phyloP scores from a whole-genome alignment of 2,113 vertebrate genomes.

The Perca fluviatilis region DNA sequence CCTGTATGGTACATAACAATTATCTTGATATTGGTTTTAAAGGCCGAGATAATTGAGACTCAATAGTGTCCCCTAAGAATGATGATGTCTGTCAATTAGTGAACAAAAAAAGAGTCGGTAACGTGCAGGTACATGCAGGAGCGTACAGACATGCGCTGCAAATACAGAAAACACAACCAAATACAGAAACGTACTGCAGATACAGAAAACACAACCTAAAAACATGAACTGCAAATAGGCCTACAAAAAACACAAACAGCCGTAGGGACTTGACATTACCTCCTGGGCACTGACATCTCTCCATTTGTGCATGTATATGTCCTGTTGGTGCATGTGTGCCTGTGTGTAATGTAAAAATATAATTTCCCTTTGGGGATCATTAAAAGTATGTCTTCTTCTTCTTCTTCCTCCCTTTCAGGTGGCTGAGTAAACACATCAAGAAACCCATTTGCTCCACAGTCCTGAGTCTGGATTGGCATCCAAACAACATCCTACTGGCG shows the following conservation, averaged over 20 bases:
- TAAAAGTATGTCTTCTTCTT: too few relatives aligned
- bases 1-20: background rate
- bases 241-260: background rate
- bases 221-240: background rate
- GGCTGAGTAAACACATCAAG: slow-evolving; percentile 89
- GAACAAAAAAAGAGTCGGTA: background rate
- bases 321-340: too few relatives aligned
- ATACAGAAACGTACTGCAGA: background rate
- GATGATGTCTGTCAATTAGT: too few relatives aligned
- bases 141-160: background rate
- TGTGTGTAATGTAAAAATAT: too few relatives aligned
- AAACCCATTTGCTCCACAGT: slow-evolving; percentile 86
- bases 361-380: too few relatives aligned
- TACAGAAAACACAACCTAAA: background rate
- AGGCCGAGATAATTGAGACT: background rate
- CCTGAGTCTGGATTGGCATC: slow-evolving; percentile 87
- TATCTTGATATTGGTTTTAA: background rate
- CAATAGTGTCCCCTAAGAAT: background rate
- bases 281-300: too few relatives aligned
- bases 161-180: background rate
- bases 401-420: slow-evolving; percentile 71
- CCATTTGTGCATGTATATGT: too few relatives aligned
- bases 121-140: background rate
- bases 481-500: slow-evolving; percentile 87
- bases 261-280: too few relatives aligned